Evolutionary conservation across 2,797 vertebrate genomes (phyloP).

Genomic region (Anisognathus igniventris): DNA sequence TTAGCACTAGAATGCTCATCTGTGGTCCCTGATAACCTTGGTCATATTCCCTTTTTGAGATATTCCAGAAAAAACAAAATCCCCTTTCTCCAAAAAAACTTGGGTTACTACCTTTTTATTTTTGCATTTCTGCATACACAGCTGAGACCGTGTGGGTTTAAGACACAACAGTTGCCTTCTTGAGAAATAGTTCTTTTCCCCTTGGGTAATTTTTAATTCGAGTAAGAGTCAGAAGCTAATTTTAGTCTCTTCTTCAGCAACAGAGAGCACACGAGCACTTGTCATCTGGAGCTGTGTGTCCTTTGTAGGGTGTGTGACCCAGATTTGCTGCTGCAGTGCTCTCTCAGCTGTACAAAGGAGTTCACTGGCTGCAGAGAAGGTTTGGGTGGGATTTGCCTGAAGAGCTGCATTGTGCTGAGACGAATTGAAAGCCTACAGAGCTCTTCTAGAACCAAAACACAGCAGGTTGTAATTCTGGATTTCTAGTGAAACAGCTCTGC

Average conservation of each 20-base stretch:
- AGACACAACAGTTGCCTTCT: background rate
- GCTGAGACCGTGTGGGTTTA: constrained; percentile 5
- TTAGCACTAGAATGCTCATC: background rate
- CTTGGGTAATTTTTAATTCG: constrained; percentile 28
- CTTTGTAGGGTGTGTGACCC: constrained; percentile 41
- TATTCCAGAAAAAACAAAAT: background rate
- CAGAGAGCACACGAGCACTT: constrained; percentile 1
- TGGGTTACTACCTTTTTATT: background rate
- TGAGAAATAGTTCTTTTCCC: constrained; percentile 10
- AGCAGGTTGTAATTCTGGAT: constrained; percentile 13
- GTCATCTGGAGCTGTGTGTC: background rate
- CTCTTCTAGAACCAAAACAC: constrained; percentile 4
- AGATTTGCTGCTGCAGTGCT: constrained; percentile 35
- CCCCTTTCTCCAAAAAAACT: background rate
- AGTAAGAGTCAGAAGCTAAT: constrained; percentile 37
- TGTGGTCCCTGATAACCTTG: background rate
- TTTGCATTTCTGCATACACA: background rate
- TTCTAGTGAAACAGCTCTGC: background rate
- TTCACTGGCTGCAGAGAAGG: background rate
- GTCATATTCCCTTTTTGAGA: background rate
- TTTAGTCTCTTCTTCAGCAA: constrained; percentile 28
- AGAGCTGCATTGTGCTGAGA: background rate
- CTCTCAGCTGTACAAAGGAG: background rate
- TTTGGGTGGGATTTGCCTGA: background rate
- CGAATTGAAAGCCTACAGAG: background rate